A percentile compares a stretch with the other conserved stretches of the same genome.
These are phyloP conservation scores for Tetranychus piercei DNA, from an alignment of 2,888 invertebrate genomes.

Conservation along the genomic window DNA sequence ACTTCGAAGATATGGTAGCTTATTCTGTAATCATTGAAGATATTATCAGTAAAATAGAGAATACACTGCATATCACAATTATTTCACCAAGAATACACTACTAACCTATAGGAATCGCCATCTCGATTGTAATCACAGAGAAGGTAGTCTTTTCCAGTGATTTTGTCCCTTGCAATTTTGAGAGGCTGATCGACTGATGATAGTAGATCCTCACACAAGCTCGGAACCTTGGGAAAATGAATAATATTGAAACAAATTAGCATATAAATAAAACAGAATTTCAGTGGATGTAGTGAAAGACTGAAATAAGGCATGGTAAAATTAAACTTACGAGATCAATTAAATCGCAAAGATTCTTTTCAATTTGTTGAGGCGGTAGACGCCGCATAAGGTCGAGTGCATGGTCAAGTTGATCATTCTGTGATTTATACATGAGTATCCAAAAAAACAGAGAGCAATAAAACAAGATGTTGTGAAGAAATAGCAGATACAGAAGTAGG, in stretches of 20 bases:
- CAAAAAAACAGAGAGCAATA: too few relatives aligned
- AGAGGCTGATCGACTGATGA: slow-evolving; percentile 95
- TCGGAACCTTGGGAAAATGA: slow-evolving; percentile 46
- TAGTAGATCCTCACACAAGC: slow-evolving; percentile 83
- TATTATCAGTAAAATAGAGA: too few relatives aligned
- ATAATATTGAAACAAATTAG: not conserved
- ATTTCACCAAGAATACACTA: not conserved
- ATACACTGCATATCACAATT: too few relatives aligned
- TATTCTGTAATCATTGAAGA: too few relatives aligned
- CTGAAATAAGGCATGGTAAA: too few relatives aligned
- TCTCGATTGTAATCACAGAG: slow-evolving; percentile 98
- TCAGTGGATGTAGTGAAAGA: too few relatives aligned
- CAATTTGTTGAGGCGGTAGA: slow-evolving; percentile 95
- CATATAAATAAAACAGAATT: not conserved
- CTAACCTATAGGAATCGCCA: slow-evolving; percentile 80
- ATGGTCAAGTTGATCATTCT: slow-evolving; percentile 69
- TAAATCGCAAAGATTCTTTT: slow-evolving; percentile 90
- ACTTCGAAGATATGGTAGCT: not conserved
- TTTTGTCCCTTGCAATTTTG: slow-evolving; percentile 80
- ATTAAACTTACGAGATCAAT: slow-evolving; percentile 53
- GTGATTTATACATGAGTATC: not conserved
- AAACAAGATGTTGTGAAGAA: too few relatives aligned
- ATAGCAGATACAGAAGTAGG: not conserved
- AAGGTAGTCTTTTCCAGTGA: slow-evolving; percentile 86
- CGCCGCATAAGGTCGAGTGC: slow-evolving; percentile 96